Conservation (phyloP, 2,797 vertebrate species). For the Taenioides sp. region DNA sequence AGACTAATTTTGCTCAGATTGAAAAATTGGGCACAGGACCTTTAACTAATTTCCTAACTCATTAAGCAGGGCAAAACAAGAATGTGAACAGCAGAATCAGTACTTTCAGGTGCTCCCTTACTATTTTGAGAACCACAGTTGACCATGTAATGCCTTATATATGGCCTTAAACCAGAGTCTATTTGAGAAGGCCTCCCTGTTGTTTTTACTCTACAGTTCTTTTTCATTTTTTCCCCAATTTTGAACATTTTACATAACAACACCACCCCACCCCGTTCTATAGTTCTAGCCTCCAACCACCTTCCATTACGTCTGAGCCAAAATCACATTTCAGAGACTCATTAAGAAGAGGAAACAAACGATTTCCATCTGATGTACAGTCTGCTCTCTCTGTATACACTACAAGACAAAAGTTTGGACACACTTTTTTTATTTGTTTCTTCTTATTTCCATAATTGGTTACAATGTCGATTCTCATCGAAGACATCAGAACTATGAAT, state of each 20-base stretch:
- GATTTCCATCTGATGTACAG: constrained; percentile 38
- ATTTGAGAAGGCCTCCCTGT: constrained; percentile 20
- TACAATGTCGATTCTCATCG: too few species aligned
- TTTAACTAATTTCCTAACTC: too few species aligned
- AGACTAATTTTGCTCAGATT: too few species aligned
- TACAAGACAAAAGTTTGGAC: too few species aligned
- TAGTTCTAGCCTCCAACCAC: constrained; percentile 27
- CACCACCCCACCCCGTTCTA: background rate
- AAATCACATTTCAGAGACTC: constrained; percentile 66
- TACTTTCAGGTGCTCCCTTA: background rate
- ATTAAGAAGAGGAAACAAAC: constrained; percentile 50
- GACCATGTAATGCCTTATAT: background rate
- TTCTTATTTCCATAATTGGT: too few species aligned
- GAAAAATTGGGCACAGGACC: too few species aligned
- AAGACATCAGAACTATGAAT: too few species aligned
- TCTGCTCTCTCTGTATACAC: constrained; percentile 48
- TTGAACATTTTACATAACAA: too few species aligned
- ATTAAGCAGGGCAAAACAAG: too few species aligned
- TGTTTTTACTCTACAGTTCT: constrained; percentile 15
- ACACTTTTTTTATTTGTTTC: too few species aligned
- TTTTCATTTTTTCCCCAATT: too few species aligned
- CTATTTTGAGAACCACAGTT: constrained; percentile 1
- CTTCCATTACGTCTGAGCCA: constrained; percentile 54
- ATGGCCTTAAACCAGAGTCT: constrained; percentile 34
- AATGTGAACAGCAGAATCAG: background rate